Base-by-base conservation (phyloP, 2,797 vertebrate species). In the Bryconaethiops microstoma region DNA sequence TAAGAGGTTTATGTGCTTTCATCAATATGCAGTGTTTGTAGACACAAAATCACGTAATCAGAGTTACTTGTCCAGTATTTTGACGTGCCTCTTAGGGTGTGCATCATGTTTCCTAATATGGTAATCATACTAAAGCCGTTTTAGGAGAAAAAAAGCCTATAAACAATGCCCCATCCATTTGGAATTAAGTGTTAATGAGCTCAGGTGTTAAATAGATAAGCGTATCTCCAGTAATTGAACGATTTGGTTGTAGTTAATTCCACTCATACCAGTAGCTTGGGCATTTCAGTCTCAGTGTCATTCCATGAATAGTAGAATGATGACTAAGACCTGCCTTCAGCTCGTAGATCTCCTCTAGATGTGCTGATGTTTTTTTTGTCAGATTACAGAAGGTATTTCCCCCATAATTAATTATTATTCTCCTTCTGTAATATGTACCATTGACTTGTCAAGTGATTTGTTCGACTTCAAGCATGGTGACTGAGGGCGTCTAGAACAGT, bases 241-340 rank as follows among this genome's bases (percentile, higher is more conserved):
- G 3, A 35, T 71, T 55, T 39, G n/a, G 45, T 76, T 81, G 72
- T 85, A 71, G 74, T 23, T 54, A 19, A 78, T 84, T 17, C 52
- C 73, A 74, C 14, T 85, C 77, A 76, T 80, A 72, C 74, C 40
- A 42, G 23, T 19, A 73, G 59, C 21, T n/a, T 63, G 35, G 42
- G 39, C 71, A 84, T 83, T 74, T 50, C 68, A 81, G 82, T 84
- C 83, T 82, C 83, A 64, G 29, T 84, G 2, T 82, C 86, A 88
- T 91, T 90, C 84, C 87, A 83, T 19, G 83, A 79, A 35, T 86
- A 42, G 17, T 80, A 69, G 7, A 57, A 73, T 80, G 59, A 89
- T 88, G 45, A 84, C 35, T 87, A 84, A 87, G 63, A 21, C 10
- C 0, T 21, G 12, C 2, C 23, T 63, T 62, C 59, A 62, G 59